These are phyloP conservation scores for Deroplatys truncata DNA, from an alignment of 2,888 invertebrate species.

Conservation along the genomic window DNA sequence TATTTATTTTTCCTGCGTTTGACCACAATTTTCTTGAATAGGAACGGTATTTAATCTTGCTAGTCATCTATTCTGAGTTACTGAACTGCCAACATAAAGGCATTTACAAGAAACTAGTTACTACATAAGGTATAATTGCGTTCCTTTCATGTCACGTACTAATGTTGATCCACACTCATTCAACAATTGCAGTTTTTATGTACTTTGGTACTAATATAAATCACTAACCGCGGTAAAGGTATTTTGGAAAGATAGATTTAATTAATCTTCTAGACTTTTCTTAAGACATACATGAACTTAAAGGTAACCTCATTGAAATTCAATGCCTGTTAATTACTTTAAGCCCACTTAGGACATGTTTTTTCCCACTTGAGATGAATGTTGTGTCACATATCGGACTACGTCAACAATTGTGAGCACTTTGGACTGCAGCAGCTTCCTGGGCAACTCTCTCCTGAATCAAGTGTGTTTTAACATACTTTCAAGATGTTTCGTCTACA, in stretches of 20 bases:
- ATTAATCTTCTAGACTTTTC: not conserved
- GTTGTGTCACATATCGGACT: not conserved
- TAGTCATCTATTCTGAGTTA: no score
- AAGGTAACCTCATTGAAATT: not conserved
- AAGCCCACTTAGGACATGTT: not conserved
- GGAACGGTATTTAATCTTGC: no score
- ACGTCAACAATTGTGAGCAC: not conserved
- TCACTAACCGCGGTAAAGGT: not conserved
- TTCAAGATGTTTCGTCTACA: not conserved
- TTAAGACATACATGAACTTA: not conserved
- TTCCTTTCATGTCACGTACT: no score
- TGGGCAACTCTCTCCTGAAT: not conserved
- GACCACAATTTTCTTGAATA: no score
- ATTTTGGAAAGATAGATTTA: not conserved
- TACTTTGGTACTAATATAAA: no score
- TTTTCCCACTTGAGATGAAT: not conserved
- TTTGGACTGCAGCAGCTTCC: not conserved
- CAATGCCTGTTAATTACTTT: not conserved
- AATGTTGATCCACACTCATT: no score
- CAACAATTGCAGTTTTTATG: no score
- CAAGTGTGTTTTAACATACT: not conserved
- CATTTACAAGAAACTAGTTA: no score
- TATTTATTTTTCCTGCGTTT: no score
- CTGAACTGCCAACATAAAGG: no score
- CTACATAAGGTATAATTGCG: no score